Evolutionary conservation across 1,140 invertebrate genomes (phyloP).

Genomic region (Aphidius ervi): DNA sequence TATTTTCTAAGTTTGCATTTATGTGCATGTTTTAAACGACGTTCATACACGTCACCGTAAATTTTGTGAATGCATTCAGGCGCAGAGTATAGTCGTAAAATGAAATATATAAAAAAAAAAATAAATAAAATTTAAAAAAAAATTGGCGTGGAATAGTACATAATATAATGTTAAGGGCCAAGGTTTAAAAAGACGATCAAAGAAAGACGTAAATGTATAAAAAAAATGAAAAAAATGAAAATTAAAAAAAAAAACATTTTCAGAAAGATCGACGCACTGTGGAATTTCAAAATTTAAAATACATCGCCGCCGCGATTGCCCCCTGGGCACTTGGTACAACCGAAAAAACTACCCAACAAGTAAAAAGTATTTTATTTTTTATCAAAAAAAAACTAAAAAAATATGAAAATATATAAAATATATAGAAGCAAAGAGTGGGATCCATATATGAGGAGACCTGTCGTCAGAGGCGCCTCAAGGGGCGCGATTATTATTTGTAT

Average conservation of each 20-base stretch:
- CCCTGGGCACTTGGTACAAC: constrained; percentile 28
- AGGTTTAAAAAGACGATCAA: constrained; percentile 6
- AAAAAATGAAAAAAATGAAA: constrained; percentile 14
- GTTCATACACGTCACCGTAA: constrained; percentile 39
- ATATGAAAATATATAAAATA: constrained; percentile 11
- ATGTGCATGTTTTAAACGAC: constrained; percentile 19
- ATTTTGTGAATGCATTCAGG: constrained; percentile 35
- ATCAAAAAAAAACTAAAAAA: constrained; percentile 9
- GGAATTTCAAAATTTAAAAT: constrained; percentile 43
- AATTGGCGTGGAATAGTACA: constrained; percentile 16
- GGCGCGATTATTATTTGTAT: constrained; percentile 23
- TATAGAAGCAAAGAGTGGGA: constrained; percentile 12
- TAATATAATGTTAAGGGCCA: not conserved
- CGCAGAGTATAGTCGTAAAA: constrained; percentile 35
- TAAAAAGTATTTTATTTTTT: constrained; percentile 2
- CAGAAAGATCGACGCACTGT: not conserved
- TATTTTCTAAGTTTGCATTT: constrained; percentile 9
- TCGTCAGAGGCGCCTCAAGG: constrained; percentile 21
- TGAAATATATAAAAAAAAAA: constrained; percentile 16
- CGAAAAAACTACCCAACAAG: constrained; percentile 3
- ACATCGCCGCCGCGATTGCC: constrained; percentile 28
- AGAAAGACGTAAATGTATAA: constrained; percentile 7
- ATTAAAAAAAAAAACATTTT: constrained; percentile 13
- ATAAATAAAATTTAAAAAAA: constrained; percentile 5
- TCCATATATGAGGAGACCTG: constrained; percentile 13